Conservation (phyloP, 2,888 invertebrate species). For the Brachyptera putata region DNA sequence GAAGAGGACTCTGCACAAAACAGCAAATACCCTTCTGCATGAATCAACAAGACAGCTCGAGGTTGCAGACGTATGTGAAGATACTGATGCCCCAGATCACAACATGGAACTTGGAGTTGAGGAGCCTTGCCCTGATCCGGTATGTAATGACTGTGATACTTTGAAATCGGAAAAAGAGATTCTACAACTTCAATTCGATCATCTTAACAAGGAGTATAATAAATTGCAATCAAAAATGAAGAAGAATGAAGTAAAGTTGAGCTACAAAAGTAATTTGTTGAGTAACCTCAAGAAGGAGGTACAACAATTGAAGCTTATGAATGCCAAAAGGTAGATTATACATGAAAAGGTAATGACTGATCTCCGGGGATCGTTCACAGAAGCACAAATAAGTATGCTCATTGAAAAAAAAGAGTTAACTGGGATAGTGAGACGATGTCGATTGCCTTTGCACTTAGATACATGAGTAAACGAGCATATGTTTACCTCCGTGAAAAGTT, state of each 20-base stretch:
- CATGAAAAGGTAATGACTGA: neutral
- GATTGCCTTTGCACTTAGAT: conserved; percentile 2
- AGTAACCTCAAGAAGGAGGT: neutral
- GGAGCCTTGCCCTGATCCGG: too few species aligned
- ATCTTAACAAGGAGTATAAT: too few species aligned
- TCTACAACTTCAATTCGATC: too few species aligned
- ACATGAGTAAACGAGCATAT: conserved; percentile 13
- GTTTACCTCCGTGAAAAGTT: conserved; percentile 3
- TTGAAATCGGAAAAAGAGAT: neutral
- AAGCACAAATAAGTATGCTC: neutral
- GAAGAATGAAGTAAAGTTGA: too few species aligned
- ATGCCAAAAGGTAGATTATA: neutral
- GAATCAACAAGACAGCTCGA: neutral
- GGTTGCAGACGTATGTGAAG: too few species aligned
- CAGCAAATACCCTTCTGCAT: neutral
- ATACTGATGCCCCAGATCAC: too few species aligned
- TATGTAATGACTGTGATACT: neutral
- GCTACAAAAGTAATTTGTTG: too few species aligned
- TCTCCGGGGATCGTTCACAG: neutral
- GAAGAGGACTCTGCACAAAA: neutral
- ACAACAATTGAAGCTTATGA: neutral
- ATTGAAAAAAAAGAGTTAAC: neutral
- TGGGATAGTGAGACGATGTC: neutral
- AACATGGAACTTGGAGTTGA: too few species aligned
- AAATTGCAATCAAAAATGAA: too few species aligned